Evolutionary conservation across 2,113 vertebrate genomes (phyloP), one percentile per base, ranked within the genome.

Genomic region (Odontesthes bonariensis): DNA sequence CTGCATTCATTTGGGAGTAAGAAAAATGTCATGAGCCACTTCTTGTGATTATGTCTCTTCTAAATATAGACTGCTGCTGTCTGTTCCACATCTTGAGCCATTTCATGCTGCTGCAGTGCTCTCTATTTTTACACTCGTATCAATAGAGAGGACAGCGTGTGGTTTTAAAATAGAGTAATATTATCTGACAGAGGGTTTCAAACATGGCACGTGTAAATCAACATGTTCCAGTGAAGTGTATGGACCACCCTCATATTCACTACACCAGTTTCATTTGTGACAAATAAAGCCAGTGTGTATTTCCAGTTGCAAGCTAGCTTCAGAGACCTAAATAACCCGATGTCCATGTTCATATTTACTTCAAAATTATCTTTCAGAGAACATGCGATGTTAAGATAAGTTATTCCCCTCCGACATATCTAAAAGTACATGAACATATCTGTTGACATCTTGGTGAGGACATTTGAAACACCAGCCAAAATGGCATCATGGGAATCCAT

Each of bases 61-160:
- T 92, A 92, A 92, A 89, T 90, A 87, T 91, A 92, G 78, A 56
- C 2, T 3, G 40, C 53, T 59, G 61, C 83, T 79, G 83, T 81
- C 75, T 70, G 67, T 70, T 77, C 75, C 52, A 81, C 72, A 86
- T 91, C 88, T 89, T 64, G 83, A 87, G 89, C 62, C 56, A 81
- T 82, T 87, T 81, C 68, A 73, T 77, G 73, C 80, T 22, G 62
- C 75, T 13, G 31, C 67, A 51, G 71, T 46, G 71, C 67, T 38
- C 54, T 86, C 86, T 92, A 92, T 93, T 92, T 94, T 92, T 89
- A 91, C 62, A 20, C 69, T 3, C n/a, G 60, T 73, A 88, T 92
- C 86, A 88, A 86, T 69, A 70, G 67, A 79, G 51, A 65, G 67
- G 69, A 38, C 82, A 68, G 58, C 14, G 6, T 79, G 64, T 32